Conservation (phyloP, 2,888 invertebrate genomes). For the Macroteleia sp. region DNA sequence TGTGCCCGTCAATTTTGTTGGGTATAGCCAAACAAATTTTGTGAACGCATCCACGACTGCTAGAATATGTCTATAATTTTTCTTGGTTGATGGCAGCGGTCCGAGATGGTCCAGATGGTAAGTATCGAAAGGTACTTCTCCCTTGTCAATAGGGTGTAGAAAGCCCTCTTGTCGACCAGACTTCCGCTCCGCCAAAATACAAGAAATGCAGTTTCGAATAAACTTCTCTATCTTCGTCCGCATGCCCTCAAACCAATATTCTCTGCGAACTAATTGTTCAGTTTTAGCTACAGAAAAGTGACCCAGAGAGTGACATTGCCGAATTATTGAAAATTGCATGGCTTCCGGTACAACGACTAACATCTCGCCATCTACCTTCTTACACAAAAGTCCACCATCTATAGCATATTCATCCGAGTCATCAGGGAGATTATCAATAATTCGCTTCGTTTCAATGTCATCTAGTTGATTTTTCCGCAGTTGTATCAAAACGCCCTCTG, state of each 20-base stretch:
- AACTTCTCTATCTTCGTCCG: neutral
- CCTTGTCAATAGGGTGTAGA: neutral
- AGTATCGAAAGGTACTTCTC: neutral
- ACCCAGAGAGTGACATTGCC: neutral
- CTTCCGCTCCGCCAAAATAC: neutral
- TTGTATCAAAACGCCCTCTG: neutral
- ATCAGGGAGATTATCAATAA: neutral
- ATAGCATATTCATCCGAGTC: neutral
- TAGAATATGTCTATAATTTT: neutral
- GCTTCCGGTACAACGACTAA: slow-evolving; percentile 21
- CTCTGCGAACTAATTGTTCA: neutral
- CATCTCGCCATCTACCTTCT: neutral
- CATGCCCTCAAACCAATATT: neutral
- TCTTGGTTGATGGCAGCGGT: neutral
- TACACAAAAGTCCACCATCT: neutral
- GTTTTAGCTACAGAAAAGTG: neutral
- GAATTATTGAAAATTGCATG: slow-evolving; percentile 4
- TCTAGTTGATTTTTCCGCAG: neutral
- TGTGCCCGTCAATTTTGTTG: neutral
- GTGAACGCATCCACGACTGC: neutral
- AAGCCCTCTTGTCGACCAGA: neutral
- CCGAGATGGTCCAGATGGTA: slow-evolving; percentile 9
- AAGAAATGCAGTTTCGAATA: neutral
- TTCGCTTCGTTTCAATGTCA: neutral
- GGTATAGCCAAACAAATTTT: neutral